phyloP scores from a whole-genome alignment of 2,888 invertebrate genomes.

The Chelonus formosanus region DNA sequence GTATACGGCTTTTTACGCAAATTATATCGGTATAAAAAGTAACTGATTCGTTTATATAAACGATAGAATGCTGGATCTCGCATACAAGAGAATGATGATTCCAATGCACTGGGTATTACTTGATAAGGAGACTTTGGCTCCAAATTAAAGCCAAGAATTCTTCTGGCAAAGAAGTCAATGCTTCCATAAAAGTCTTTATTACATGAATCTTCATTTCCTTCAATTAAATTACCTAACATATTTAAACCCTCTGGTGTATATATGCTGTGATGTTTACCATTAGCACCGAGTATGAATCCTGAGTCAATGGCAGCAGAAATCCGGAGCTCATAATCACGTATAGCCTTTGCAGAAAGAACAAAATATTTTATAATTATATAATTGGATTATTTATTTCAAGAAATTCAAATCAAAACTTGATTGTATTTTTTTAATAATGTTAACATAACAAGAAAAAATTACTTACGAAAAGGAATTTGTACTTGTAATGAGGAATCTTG shows the following conservation, averaged over 20 bases:
- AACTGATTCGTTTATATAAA: slow-evolving; percentile 71
- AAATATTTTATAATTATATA: too few relatives aligned
- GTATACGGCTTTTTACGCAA: slow-evolving; percentile 69
- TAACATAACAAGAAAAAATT: too few relatives aligned
- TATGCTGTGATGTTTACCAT: slow-evolving; percentile 43
- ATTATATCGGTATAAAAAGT: slow-evolving; percentile 67
- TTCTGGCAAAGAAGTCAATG: slow-evolving; percentile 67
- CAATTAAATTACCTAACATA: slow-evolving; percentile 67
- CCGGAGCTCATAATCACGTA: slow-evolving; percentile 47
- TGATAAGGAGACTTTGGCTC: slow-evolving; percentile 57
- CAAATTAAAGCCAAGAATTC: slow-evolving; percentile 60
- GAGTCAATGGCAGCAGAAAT: slow-evolving; percentile 51
- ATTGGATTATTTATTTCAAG: too few relatives aligned
- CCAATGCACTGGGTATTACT: slow-evolving; percentile 69
- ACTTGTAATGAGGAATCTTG: slow-evolving; percentile 45
- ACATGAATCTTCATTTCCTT: slow-evolving; percentile 65
- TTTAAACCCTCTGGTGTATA: slow-evolving; percentile 65
- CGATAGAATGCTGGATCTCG: slow-evolving; percentile 77
- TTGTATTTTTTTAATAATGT: too few relatives aligned
- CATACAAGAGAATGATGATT: slow-evolving; percentile 72
- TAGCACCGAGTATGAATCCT: slow-evolving; percentile 41
- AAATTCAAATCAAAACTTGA: background rate
- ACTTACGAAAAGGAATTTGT: slow-evolving; percentile 44
- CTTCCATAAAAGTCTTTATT: slow-evolving; percentile 67
- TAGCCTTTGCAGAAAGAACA: too few relatives aligned